These are phyloP conservation scores for Kobus ellipsiprymnus DNA, from an alignment of 2,113 vertebrate genomes.

Conservation along the genomic window DNA sequence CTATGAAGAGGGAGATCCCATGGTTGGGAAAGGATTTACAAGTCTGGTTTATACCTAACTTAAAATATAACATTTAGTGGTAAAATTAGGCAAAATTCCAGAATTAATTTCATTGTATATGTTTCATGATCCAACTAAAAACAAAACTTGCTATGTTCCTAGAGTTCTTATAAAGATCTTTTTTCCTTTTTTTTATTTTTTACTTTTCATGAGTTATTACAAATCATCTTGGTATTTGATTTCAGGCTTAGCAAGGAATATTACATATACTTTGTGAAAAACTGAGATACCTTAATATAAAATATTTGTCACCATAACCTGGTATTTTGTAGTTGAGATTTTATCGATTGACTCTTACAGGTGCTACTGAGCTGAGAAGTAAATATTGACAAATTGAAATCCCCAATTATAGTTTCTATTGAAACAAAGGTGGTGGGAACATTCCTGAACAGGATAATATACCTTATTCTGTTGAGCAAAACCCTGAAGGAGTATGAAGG, in stretches of 20 bases:
- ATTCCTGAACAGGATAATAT: neutral
- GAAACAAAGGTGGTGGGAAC: neutral
- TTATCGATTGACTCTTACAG: neutral
- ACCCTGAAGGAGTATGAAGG: neutral
- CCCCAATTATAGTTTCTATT: neutral
- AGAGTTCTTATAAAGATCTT: neutral
- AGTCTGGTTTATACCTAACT: neutral
- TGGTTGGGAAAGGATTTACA: neutral
- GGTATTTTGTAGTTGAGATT: constrained; percentile 13
- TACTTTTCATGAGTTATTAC: neutral
- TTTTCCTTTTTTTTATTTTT: neutral
- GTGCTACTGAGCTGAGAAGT: neutral
- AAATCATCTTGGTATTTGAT: neutral
- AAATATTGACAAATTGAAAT: constrained; percentile 31
- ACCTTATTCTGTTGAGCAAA: neutral
- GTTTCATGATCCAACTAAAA: neutral
- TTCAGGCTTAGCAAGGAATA: neutral
- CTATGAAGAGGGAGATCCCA: neutral
- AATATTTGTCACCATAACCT: constrained; percentile 14
- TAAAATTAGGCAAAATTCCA: neutral
- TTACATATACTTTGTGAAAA: neutral
- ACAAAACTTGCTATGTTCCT: neutral
- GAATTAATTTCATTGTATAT: neutral
- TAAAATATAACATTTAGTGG: neutral
- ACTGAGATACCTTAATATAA: neutral